Evolutionary conservation across 2,113 vertebrate species (phyloP).

Genomic region (Nasalis larvatus): DNA sequence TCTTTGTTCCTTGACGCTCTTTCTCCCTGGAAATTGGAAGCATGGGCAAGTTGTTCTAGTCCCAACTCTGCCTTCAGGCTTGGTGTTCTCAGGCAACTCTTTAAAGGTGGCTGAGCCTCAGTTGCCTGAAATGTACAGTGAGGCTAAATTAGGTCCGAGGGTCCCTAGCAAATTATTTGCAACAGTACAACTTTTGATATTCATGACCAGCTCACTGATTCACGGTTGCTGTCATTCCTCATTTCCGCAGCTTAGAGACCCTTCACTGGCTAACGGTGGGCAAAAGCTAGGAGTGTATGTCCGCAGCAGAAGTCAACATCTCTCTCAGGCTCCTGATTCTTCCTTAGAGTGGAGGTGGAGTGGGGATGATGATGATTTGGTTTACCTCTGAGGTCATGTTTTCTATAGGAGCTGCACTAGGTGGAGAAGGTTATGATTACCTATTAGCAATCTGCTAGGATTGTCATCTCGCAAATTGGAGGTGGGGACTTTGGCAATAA

Average conservation of each 20-base stretch:
- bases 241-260: not conserved
- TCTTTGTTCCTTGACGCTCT: not conserved
- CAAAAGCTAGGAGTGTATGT: not conserved
- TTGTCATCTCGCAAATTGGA: conserved; percentile 6
- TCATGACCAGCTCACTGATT: not conserved
- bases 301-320: conserved; percentile 17
- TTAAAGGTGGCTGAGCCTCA: not conserved
- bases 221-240: not conserved
- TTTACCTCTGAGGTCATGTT: conserved; percentile 60
- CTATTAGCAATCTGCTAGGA: conserved; percentile 38
- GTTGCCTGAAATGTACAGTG: not conserved
- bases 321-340: not conserved
- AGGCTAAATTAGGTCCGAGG: not conserved
- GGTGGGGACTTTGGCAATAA: conserved; percentile 46
- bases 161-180: not conserved
- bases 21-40: not conserved
- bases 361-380: not conserved
- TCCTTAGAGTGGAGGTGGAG: conserved; percentile 22
- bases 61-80: not conserved
- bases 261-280: not conserved
- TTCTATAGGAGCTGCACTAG: conserved; percentile 24
- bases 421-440: conserved; percentile 60
- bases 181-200: not conserved
- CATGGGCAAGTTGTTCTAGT: not conserved
- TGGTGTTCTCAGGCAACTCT: not conserved